phyloP scores from a whole-genome alignment of 2,113 vertebrate species.

The Alexandromys fortis region DNA sequence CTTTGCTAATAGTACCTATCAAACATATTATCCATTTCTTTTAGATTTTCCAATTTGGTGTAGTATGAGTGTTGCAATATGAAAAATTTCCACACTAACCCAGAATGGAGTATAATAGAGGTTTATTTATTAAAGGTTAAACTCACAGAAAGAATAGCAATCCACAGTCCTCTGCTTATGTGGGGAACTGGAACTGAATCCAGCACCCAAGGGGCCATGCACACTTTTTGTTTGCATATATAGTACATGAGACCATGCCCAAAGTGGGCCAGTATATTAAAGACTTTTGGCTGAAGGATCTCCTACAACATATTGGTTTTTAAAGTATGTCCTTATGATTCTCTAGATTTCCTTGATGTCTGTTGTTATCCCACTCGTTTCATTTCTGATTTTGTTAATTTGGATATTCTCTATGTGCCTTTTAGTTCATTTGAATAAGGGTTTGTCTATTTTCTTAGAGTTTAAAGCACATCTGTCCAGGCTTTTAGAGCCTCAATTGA shows the following conservation, averaged over 20 bases:
- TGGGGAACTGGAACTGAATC: too few relatives aligned
- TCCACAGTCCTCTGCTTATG: too few relatives aligned
- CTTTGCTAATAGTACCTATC: neutral
- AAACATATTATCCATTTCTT: neutral
- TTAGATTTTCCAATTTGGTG: neutral
- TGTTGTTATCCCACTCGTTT: neutral
- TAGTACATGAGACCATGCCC: too few relatives aligned
- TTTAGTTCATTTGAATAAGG: neutral
- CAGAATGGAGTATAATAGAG: too few relatives aligned
- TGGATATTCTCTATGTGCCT: neutral
- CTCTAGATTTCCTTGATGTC: neutral
- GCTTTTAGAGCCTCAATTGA: neutral
- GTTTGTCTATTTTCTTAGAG: neutral
- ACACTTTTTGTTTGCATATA: too few relatives aligned
- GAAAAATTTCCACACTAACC: too few relatives aligned
- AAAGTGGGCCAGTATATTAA: too few relatives aligned
- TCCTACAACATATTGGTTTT: neutral
- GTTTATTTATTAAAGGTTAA: too few relatives aligned
- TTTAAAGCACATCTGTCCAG: neutral
- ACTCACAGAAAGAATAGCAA: too few relatives aligned
- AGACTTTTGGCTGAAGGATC: too few relatives aligned
- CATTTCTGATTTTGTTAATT: neutral
- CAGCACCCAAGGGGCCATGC: too few relatives aligned
- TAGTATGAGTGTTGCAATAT: neutral
- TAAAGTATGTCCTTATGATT: neutral